These are phyloP conservation scores for Galerucella calmariensis DNA, from an alignment of 2,888 invertebrate genomes.

Conservation along the genomic window DNA sequence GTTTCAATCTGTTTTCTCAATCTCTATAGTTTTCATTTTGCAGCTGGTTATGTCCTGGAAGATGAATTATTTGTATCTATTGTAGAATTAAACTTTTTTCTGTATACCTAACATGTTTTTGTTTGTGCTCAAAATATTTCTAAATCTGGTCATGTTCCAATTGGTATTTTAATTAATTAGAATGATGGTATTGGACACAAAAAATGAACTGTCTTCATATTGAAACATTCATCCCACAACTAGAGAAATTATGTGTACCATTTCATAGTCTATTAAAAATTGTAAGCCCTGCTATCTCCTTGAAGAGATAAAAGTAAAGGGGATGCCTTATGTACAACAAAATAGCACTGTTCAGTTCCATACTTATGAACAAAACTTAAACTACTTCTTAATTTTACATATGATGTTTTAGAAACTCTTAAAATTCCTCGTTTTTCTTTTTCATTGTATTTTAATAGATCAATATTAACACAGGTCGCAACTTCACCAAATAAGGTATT, in stretches of 20 bases:
- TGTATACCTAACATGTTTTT: too few relatives aligned
- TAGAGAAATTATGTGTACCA: not conserved
- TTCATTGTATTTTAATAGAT: constrained; percentile 70
- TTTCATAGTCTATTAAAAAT: constrained; percentile 10
- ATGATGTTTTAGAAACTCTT: constrained; percentile 68
- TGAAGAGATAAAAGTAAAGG: constrained; percentile 62
- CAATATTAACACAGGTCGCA: constrained; percentile 67
- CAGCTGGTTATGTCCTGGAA: too few relatives aligned
- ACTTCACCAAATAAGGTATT: constrained; percentile 70
- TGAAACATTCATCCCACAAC: too few relatives aligned
- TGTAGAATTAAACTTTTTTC: too few relatives aligned
- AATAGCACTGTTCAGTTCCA: constrained; percentile 68
- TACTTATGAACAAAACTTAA: constrained; percentile 67
- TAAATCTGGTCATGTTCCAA: too few relatives aligned
- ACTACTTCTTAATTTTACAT: constrained; percentile 70
- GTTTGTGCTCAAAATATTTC: too few relatives aligned
- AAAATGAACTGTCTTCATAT: too few relatives aligned
- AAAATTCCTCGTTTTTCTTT: constrained; percentile 66
- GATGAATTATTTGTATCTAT: too few relatives aligned
- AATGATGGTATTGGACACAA: too few relatives aligned
- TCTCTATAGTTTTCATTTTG: too few relatives aligned
- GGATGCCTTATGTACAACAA: constrained; percentile 68
- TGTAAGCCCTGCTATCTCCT: constrained; percentile 61
- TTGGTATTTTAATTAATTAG: too few relatives aligned
- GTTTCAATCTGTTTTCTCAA: too few relatives aligned